Percentiles rank a stretch among this genome's conserved stretches.
phyloP scores from a whole-genome alignment of 37 sponge, comb jelly and placozoan species.

The Mnemiopsis leidyi region DNA sequence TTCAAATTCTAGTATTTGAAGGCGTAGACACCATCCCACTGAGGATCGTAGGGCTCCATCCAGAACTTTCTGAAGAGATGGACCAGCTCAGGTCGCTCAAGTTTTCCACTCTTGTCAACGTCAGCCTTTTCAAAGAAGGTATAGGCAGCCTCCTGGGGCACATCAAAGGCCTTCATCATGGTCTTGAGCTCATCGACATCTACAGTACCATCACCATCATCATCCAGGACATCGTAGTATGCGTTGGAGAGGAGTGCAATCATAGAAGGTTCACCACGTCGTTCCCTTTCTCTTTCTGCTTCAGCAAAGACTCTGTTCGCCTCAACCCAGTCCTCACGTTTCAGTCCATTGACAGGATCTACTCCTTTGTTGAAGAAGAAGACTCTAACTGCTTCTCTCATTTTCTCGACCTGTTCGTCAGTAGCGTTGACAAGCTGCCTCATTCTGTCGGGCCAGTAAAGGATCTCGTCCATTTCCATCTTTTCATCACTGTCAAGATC shows the following conservation, averaged over 20 bases:
- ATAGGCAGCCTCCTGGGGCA: slow-evolving; percentile 56
- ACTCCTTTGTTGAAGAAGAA: slow-evolving; percentile 47
- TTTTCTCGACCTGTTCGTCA: slow-evolving; percentile 52
- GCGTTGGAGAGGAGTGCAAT: slow-evolving; percentile 48
- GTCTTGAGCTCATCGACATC: slow-evolving; percentile 46
- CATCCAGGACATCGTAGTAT: slow-evolving; percentile 55
- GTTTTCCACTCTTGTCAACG: slow-evolving; percentile 53
- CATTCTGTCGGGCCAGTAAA: slow-evolving; percentile 61
- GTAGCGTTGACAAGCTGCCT: slow-evolving; percentile 58
- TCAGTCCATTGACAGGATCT: neutral
- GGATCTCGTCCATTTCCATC: slow-evolving; percentile 52
- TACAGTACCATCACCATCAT: slow-evolving; percentile 58
- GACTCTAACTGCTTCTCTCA: neutral
- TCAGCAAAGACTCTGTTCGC: slow-evolving; percentile 57
- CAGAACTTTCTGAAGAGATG: slow-evolving; percentile 63
- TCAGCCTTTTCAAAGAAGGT: slow-evolving; percentile 54
- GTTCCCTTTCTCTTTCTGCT: slow-evolving; percentile 54
- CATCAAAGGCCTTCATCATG: slow-evolving; percentile 60
- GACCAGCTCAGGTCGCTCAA: slow-evolving; percentile 38
- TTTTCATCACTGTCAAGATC: slow-evolving; percentile 47
- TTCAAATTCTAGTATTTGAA: neutral
- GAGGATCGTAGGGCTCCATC: slow-evolving; percentile 51
- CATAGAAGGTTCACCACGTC: slow-evolving; percentile 35
- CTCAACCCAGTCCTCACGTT: slow-evolving; percentile 26
- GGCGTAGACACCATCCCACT: neutral